Evolutionary conservation across 2,888 invertebrate species (phyloP).

Genomic region (Eudasyphora cyanicolor): DNA sequence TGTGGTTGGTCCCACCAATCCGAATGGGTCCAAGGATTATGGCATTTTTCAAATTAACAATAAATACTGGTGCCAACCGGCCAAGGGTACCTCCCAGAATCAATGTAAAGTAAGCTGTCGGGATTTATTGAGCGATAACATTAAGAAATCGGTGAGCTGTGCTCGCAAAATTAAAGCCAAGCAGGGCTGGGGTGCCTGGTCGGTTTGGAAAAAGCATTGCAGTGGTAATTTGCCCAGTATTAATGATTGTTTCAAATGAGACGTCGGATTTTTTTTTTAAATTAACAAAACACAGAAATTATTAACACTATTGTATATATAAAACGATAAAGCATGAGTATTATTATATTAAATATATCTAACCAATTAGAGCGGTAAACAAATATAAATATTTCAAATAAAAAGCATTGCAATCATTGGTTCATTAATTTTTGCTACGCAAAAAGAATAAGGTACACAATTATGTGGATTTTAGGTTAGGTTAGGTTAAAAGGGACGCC

Average conservation of each 20-base stretch:
- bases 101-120: slow-evolving; percentile 72
- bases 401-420: too few relatives aligned
- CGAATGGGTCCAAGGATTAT: slow-evolving; percentile 76
- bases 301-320: too few relatives aligned
- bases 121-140: slow-evolving; percentile 72
- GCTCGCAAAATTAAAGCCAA: slow-evolving; percentile 71
- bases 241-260: slow-evolving; percentile 69
- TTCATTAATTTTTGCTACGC: too few relatives aligned
- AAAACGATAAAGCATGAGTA: too few relatives aligned
- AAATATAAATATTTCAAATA: too few relatives aligned
- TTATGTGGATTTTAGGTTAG: too few relatives aligned
- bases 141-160: slow-evolving; percentile 71
- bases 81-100: slow-evolving; percentile 71
- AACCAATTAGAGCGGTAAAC: too few relatives aligned
- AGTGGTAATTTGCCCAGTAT: slow-evolving; percentile 67
- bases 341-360: too few relatives aligned
- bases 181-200: slow-evolving; percentile 76
- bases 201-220: slow-evolving; percentile 70
- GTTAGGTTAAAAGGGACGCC: too few relatives aligned
- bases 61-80: slow-evolving; percentile 73
- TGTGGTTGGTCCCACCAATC: slow-evolving; percentile 79
- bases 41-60: slow-evolving; percentile 74
- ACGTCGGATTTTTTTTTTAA: too few relatives aligned
- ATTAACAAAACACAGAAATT: too few relatives aligned
- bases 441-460: too few relatives aligned